Conservation (phyloP, 2,797 vertebrate genomes). For the Cossypha niveicapilla region DNA sequence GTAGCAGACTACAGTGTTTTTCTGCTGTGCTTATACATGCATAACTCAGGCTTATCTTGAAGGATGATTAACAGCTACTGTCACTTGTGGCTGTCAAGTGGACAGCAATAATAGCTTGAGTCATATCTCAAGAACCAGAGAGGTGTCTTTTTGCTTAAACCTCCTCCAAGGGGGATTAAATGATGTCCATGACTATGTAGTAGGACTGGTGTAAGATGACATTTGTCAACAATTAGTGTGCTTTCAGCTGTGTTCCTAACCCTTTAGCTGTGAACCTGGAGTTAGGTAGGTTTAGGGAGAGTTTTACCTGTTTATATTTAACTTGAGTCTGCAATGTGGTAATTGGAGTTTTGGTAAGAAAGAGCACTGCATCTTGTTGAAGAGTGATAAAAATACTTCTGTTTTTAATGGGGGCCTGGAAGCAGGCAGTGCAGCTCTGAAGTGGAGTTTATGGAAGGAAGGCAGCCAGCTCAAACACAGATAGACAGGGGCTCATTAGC, state of each 20-base stretch:
- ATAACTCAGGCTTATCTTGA: background rate
- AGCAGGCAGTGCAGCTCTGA: background rate
- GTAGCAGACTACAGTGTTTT: background rate
- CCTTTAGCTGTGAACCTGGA: background rate
- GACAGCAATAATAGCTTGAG: background rate
- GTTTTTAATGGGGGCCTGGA: background rate
- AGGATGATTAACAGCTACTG: background rate
- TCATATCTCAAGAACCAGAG: background rate
- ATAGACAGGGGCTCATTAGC: background rate
- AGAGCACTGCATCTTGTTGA: background rate
- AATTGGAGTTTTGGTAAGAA: background rate
- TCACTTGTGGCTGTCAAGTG: background rate
- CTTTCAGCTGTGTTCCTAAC: background rate
- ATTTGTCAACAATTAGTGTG: constrained; percentile 13
- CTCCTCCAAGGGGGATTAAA: background rate
- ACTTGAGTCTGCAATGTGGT: background rate
- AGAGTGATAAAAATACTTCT: background rate
- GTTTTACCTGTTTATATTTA: background rate
- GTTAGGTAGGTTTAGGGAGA: background rate
- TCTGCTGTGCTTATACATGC: background rate
- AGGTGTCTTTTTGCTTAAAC: background rate
- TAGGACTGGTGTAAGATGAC: background rate
- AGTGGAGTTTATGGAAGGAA: background rate
- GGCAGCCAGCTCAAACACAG: background rate
- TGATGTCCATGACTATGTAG: background rate